Conservation (phyloP, 2,113 vertebrate species). For the Pseudolaguvia tuberculata region DNA sequence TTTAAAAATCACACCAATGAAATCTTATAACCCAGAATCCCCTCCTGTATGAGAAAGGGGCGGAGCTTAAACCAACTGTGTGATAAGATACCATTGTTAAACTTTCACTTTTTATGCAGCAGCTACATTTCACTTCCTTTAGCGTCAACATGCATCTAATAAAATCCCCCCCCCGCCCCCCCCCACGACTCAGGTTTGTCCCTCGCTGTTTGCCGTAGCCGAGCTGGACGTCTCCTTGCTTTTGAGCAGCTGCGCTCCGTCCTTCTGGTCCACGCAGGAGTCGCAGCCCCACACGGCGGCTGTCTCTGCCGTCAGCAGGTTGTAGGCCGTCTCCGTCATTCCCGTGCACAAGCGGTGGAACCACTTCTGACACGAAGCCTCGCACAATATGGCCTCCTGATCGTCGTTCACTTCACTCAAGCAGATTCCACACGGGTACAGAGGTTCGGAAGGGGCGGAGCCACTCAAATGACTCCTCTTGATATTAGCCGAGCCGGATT, state of each 20-base stretch:
- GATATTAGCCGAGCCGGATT: constrained; percentile 56
- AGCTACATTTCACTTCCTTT: not conserved
- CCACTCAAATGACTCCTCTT: constrained; percentile 59
- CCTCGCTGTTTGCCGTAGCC: constrained; percentile 53
- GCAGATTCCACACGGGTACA: constrained; percentile 79
- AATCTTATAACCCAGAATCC: not conserved
- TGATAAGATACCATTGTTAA: not conserved
- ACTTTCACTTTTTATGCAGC: not conserved
- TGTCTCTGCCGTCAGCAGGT: constrained; percentile 75
- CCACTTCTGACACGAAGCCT: constrained; percentile 82
- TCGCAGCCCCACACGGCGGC: constrained; percentile 82
- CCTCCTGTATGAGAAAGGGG: not conserved
- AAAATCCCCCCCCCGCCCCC: not conserved
- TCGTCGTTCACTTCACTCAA: constrained; percentile 77
- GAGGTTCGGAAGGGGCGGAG: constrained; percentile 53
- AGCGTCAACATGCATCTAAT: no score
- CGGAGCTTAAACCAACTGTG: not conserved
- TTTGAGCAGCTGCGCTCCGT: constrained; percentile 70
- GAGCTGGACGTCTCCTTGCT: constrained; percentile 61
- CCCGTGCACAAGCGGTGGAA: constrained; percentile 81
- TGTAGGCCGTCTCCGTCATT: constrained; percentile 82
- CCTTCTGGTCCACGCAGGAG: constrained; percentile 75
- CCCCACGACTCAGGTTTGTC: constrained; percentile 47
- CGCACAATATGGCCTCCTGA: constrained; percentile 80
- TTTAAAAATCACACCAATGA: no score